phyloP scores from a whole-genome alignment of 2,797 vertebrate genomes.

The Gallirallus australis region DNA sequence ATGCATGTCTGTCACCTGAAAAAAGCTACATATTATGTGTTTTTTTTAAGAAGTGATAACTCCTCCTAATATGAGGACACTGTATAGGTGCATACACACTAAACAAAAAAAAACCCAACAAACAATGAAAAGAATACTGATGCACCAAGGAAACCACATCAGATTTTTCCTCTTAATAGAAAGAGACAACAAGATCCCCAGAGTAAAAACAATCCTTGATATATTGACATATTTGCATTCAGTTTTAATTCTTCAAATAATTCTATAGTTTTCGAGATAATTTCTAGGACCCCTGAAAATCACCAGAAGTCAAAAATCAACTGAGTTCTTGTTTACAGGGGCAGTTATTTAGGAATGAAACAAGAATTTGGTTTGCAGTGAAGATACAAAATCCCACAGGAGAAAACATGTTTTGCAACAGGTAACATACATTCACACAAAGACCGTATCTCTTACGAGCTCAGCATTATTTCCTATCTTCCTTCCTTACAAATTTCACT shows the following conservation, averaged over 20 bases:
- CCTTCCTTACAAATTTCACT: not conserved
- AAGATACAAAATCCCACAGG: not conserved
- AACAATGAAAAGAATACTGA: not conserved
- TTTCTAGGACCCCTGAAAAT: not conserved
- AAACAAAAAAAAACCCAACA: not conserved
- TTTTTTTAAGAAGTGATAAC: not conserved
- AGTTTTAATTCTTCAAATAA: not conserved
- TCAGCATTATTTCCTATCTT: not conserved
- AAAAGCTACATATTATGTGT: not conserved
- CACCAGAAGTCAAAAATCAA: not conserved
- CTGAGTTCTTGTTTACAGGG: not conserved
- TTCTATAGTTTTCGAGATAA: not conserved
- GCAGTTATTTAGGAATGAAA: not conserved
- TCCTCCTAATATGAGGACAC: not conserved
- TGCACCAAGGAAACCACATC: not conserved
- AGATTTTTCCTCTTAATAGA: not conserved
- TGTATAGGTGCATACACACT: not conserved
- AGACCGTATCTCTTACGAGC: not conserved
- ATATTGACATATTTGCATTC: not conserved
- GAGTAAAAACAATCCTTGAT: not conserved
- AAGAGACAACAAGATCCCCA: not conserved
- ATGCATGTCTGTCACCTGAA: not conserved
- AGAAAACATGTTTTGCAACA: not conserved
- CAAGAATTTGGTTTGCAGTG: not conserved
- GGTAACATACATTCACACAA: not conserved